phyloP scores from a whole-genome alignment of 2,888 invertebrate genomes.

The Arrhopalites spinosus region DNA sequence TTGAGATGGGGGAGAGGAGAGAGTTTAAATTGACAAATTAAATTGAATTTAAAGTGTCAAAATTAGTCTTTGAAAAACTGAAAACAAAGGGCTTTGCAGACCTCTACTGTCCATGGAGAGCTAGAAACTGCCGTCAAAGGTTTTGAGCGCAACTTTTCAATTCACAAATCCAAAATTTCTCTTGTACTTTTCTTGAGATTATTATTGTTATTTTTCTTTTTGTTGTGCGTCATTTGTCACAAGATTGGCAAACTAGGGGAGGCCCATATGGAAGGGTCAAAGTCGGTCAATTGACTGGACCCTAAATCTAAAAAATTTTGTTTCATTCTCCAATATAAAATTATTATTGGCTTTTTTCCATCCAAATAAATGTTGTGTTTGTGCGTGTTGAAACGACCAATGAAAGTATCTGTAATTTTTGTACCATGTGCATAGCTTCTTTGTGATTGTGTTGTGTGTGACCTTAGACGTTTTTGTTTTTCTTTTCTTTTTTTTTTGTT shows the following conservation, averaged over 20 bases:
- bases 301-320: too few relatives aligned
- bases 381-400: not conserved
- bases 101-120: not conserved
- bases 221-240: constrained; percentile 41
- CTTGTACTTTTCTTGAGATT: constrained; percentile 36
- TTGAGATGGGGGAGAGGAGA: too few relatives aligned
- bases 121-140: too few relatives aligned
- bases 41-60: too few relatives aligned
- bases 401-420: not conserved
- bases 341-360: not conserved
- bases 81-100: too few relatives aligned
- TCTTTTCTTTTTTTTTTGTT: too few relatives aligned
- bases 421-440: constrained; percentile 9
- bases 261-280: constrained; percentile 37
- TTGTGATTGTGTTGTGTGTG: constrained; percentile 3
- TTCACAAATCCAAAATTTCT: constrained; percentile 27
- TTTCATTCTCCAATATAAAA: too few relatives aligned
- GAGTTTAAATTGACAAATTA: too few relatives aligned
- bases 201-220: constrained; percentile 33
- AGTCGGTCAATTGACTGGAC: too few relatives aligned
- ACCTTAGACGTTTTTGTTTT: constrained; percentile 14
- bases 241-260: constrained; percentile 27
- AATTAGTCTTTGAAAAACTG: too few relatives aligned
- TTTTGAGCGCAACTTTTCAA: constrained; percentile 14
- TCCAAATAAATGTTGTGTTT: not conserved